Evolutionary conservation across 2,113 vertebrate genomes (phyloP).

Genomic region (Urocitellus parryii): DNA sequence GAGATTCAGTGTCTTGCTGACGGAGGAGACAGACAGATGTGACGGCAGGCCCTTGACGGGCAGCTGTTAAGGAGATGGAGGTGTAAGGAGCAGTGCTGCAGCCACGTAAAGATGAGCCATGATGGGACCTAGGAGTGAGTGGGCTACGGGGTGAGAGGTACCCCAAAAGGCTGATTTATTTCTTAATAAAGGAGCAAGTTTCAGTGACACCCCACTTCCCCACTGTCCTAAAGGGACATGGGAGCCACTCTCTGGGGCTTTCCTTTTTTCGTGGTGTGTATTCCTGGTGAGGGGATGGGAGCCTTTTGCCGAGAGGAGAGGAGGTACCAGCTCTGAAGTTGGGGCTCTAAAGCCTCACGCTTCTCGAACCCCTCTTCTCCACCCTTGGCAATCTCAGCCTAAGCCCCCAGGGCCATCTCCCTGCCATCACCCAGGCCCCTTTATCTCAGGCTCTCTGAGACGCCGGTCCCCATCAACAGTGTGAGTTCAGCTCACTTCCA

Average conservation of each 20-base stretch:
- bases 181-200: not conserved
- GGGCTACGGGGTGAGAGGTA: not conserved
- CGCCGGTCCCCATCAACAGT: fast-evolving
- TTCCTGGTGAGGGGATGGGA: not conserved
- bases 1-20: not conserved
- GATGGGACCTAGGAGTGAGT: not conserved
- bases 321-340: not conserved
- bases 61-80: not conserved
- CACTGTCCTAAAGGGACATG: fast-evolving
- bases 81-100: not conserved
- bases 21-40: not conserved
- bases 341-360: not conserved
- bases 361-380: not conserved
- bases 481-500: not conserved
- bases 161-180: not conserved
- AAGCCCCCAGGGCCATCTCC: not conserved
- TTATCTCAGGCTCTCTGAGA: not conserved
- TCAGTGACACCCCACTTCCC: not conserved
- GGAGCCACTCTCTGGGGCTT: not conserved
- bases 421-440: not conserved
- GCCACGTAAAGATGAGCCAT: not conserved
- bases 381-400: not conserved
- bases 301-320: not conserved
- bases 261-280: fast-evolving
- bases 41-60: not conserved